These are phyloP conservation scores for Margarornis squamiger DNA, from an alignment of 2,797 vertebrate genomes.

Conservation along the genomic window DNA sequence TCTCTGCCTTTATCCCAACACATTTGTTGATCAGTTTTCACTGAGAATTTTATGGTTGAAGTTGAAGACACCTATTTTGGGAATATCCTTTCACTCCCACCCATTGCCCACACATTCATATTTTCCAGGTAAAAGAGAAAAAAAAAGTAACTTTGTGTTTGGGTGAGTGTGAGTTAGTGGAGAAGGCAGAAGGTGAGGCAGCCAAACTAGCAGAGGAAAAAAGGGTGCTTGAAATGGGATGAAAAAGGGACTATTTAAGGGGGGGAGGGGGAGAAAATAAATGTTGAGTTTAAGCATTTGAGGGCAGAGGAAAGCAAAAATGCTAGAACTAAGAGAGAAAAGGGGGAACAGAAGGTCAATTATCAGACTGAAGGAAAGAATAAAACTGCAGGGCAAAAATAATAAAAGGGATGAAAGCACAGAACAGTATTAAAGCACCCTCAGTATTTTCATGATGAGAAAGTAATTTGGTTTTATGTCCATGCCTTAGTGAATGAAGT, in stretches of 20 bases:
- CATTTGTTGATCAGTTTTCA: not conserved
- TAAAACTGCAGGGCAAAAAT: not conserved
- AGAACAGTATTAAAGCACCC: not conserved
- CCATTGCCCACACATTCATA: not conserved
- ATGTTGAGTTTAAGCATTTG: not conserved
- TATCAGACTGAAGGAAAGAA: not conserved
- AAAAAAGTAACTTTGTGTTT: not conserved
- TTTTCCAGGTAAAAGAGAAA: not conserved
- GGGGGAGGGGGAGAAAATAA: not conserved
- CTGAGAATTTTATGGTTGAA: not conserved
- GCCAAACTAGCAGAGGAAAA: not conserved
- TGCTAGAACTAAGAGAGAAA: not conserved
- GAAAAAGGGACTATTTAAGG: not conserved
- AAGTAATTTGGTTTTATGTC: constrained; percentile 6
- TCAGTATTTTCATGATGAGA: not conserved
- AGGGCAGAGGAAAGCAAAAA: not conserved
- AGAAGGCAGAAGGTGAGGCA: not conserved
- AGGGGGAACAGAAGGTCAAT: not conserved
- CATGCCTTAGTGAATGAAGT: not conserved
- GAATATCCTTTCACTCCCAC: not conserved
- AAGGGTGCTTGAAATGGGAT: not conserved
- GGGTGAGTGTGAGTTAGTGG: not conserved
- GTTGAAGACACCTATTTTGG: not conserved
- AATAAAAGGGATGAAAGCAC: not conserved
- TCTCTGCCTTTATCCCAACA: not conserved